These are phyloP conservation scores for Altica lythri DNA, from an alignment of 2,888 invertebrate genomes.

Conservation along the genomic window DNA sequence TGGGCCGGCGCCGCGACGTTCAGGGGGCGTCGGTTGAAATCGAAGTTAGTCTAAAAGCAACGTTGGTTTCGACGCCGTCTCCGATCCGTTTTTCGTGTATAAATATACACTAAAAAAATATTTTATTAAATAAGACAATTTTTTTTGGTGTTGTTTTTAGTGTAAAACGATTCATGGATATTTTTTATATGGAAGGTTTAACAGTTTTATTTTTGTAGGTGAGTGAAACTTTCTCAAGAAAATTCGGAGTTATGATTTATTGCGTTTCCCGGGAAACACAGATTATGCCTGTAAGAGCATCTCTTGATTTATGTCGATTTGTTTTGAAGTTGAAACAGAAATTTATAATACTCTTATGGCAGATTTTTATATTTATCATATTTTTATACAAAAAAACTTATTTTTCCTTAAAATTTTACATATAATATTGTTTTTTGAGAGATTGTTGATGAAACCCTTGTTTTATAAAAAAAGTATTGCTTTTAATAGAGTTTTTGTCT, in stretches of 20 bases:
- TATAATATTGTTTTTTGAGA: too few species aligned
- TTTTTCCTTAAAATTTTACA: neutral
- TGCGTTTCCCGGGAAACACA: slow-evolving; percentile 9
- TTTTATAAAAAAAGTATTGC: too few species aligned
- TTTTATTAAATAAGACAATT: too few species aligned
- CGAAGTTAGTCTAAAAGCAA: slow-evolving; percentile 29
- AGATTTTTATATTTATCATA: neutral
- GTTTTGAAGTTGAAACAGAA: neutral
- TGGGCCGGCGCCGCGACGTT: slow-evolving; percentile 32
- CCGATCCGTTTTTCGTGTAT: neutral
- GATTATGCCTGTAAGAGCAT: slow-evolving; percentile 17
- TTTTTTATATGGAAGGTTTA: neutral
- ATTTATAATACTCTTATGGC: too few species aligned
- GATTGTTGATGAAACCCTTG: too few species aligned
- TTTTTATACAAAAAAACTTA: neutral
- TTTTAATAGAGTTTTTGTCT: too few species aligned
- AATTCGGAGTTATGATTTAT: slow-evolving; percentile 23
- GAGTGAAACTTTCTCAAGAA: slow-evolving; percentile 1
- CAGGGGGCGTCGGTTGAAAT: slow-evolving; percentile 32
- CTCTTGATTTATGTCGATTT: slow-evolving; percentile 21
- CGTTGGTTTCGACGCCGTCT: slow-evolving; percentile 15
- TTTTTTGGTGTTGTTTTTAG: too few species aligned
- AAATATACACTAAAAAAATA: slow-evolving; percentile 5
- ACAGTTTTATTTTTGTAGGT: slow-evolving; percentile 15
- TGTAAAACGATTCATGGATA: slow-evolving; percentile 6